These are phyloP conservation scores for Genyomyrus donnyi DNA, from an alignment of 2,113 vertebrate genomes.

Conservation along the genomic window DNA sequence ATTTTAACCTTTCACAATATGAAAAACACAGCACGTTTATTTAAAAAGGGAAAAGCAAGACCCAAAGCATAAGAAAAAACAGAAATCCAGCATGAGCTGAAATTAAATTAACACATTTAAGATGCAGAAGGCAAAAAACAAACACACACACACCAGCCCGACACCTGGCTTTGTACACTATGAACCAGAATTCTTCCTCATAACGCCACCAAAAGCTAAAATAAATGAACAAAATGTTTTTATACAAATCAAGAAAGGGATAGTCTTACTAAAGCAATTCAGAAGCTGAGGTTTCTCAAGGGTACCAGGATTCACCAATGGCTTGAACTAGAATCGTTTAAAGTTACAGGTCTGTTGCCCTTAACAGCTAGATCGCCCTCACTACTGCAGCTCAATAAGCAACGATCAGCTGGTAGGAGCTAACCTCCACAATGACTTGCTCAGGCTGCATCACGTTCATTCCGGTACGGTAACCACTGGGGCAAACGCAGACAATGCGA, in stretches of 20 bases:
- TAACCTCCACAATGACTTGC: not conserved
- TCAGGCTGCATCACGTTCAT: not conserved
- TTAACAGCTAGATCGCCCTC: not conserved
- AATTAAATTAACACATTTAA: not conserved
- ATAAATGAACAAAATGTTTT: not conserved
- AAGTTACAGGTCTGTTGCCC: not conserved
- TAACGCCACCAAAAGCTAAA: not conserved
- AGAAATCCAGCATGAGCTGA: not conserved
- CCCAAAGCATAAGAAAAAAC: not conserved
- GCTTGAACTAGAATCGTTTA: not conserved
- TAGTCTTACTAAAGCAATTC: not conserved
- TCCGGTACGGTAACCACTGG: not conserved
- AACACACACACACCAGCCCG: not conserved
- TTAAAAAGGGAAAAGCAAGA: not conserved
- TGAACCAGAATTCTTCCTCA: not conserved
- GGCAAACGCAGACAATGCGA: not conserved
- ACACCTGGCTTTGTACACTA: not conserved
- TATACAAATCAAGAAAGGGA: not conserved
- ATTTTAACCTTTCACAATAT: conserved; percentile 2
- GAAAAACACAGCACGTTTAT: conserved; percentile 3
- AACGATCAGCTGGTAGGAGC: not conserved
- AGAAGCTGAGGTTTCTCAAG: not conserved
- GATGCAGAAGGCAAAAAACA: not conserved
- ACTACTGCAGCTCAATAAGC: not conserved
- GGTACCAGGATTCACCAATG: not conserved